A percentile compares a stretch with the other conserved stretches of the same genome.
phyloP scores from a whole-genome alignment of 2,113 vertebrate genomes.

The Casuarius casuarius region DNA sequence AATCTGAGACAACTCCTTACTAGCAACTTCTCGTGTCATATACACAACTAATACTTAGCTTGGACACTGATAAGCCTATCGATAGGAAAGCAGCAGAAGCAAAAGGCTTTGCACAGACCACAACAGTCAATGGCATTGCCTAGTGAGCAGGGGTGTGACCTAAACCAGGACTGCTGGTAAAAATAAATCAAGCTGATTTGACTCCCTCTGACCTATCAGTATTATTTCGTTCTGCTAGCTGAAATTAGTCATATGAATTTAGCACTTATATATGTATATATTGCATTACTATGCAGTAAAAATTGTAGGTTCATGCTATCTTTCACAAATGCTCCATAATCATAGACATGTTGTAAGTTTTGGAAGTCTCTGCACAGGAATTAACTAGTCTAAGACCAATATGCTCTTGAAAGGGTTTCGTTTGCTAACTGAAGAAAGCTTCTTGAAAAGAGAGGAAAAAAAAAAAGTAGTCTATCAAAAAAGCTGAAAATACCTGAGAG shows the following conservation, averaged over 20 bases:
- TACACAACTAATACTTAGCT: not conserved
- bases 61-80: not conserved
- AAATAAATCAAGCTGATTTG: not conserved
- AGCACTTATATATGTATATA: not conserved
- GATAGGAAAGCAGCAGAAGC: not conserved
- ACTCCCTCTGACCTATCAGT: not conserved
- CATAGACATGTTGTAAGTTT: not conserved
- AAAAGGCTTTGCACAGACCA: not conserved
- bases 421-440: not conserved
- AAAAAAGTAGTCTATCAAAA: not conserved
- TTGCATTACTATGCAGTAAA: too few relatives aligned
- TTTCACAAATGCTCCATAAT: not conserved
- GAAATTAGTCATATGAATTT: not conserved
- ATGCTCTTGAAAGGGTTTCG: not conserved
- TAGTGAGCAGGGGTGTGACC: not conserved
- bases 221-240: not conserved
- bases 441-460: not conserved
- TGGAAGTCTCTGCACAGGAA: not conserved
- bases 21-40: not conserved
- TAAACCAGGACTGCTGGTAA: not conserved
- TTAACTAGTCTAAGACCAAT: not conserved
- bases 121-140: not conserved
- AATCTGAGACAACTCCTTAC: not conserved
- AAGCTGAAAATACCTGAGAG: conserved; percentile 83
- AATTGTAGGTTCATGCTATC: not conserved